Evolutionary conservation across 2,888 invertebrate genomes (phyloP).

Genomic region (Temnothorax ravouxi): DNA sequence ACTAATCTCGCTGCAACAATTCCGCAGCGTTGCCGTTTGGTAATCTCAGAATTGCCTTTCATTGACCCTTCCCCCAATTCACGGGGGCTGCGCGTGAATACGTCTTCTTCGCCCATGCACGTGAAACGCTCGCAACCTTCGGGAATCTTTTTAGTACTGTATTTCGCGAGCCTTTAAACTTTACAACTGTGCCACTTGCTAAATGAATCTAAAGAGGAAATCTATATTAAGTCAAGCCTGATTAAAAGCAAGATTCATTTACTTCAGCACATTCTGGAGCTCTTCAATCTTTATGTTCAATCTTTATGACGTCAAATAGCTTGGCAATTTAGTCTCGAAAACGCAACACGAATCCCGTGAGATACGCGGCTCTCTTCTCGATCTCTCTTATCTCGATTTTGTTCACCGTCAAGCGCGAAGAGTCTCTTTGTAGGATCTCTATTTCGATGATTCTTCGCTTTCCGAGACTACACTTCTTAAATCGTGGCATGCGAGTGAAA

Average conservation of each 20-base stretch:
- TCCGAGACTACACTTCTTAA: not conserved
- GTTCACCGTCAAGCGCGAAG: not conserved
- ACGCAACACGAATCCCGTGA: not conserved
- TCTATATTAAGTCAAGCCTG: constrained; percentile 10
- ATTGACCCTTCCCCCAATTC: constrained; percentile 15
- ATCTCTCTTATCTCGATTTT: constrained; percentile 15
- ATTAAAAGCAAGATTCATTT: constrained; percentile 7
- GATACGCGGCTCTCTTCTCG: not conserved
- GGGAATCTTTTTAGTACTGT: not conserved
- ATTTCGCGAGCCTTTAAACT: not conserved
- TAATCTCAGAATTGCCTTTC: constrained; percentile 37
- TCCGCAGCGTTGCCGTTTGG: not conserved
- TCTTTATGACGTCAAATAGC: not conserved
- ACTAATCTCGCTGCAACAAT: constrained; percentile 31
- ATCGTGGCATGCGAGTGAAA: not conserved
- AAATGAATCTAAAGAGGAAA: not conserved
- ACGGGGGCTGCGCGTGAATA: not conserved
- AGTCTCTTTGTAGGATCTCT: constrained; percentile 13
- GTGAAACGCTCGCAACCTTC: not conserved
- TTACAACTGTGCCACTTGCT: not conserved
- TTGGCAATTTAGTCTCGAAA: not conserved
- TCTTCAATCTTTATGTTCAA: not conserved
- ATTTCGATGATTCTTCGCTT: constrained; percentile 19
- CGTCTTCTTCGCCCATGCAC: not conserved
- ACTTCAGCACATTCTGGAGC: not conserved